Conservation (phyloP, 2,113 vertebrate species). For the Myotis brandtii region DNA sequence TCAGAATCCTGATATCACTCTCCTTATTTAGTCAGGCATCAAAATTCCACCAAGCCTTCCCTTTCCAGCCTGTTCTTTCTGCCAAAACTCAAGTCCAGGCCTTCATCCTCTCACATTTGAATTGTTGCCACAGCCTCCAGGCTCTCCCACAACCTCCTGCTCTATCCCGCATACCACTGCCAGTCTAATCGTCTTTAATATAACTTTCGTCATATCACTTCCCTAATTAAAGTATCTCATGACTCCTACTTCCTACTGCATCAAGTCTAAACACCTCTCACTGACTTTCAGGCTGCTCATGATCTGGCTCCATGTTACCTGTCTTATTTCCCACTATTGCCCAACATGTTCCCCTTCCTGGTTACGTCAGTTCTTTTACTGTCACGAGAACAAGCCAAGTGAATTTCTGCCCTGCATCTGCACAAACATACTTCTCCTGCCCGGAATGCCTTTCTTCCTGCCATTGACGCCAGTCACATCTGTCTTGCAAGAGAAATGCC, state of each 20-base stretch:
- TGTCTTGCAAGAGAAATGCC: not conserved
- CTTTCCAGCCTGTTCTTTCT: not conserved
- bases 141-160: slow-evolving; percentile 44
- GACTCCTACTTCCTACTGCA: slow-evolving; percentile 56
- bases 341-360: slow-evolving; percentile 43
- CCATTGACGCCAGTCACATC: not conserved
- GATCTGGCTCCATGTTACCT: not conserved
- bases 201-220: slow-evolving; percentile 60
- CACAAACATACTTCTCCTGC: not conserved
- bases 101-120: not conserved
- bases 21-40: slow-evolving; percentile 17
- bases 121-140: slow-evolving; percentile 32
- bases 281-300: slow-evolving; percentile 45
- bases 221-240: slow-evolving; percentile 59
- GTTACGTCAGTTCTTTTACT: slow-evolving; percentile 43
- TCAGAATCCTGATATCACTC: slow-evolving; percentile 33
- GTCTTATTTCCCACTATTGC: slow-evolving; percentile 50
- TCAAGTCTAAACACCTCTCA: slow-evolving; percentile 73
- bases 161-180: not conserved
- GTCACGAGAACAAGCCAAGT: slow-evolving; percentile 25
- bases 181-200: slow-evolving; percentile 44
- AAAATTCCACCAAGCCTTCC: slow-evolving; percentile 10
- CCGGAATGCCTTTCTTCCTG: slow-evolving; percentile 22
- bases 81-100: slow-evolving; percentile 1
- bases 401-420: slow-evolving; percentile 21